Base-by-base conservation (phyloP, 2,113 vertebrate species). In the Odocoileus hemionus region DNA sequence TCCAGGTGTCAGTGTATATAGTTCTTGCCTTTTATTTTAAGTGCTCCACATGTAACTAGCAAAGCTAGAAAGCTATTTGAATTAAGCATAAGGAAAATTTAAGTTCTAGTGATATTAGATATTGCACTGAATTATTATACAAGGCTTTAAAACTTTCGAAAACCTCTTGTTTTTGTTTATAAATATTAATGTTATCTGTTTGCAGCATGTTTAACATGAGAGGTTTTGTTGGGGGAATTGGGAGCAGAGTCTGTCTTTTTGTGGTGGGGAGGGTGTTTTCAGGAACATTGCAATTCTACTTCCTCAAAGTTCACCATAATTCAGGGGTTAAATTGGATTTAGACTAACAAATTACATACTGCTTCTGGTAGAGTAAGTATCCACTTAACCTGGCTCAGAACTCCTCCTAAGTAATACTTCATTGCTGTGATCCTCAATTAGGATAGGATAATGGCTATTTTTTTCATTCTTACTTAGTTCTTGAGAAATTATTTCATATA, bases 401-500 rank as follows among this genome's bases (percentile, higher is more conserved):
- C 89, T 7, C 30, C 30, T 87, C 74, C 45, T 47, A 23, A 61
- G 60, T 83, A 88, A 60, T 26, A 43, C 76, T 96, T 93, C 26
- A n/a, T 86, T 95, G n/a, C 55, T 43, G 14, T 82, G 25, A 87
- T 43, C 85, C 60, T 91, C 96, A 88, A 95, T 88, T 92, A 82
- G 43, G 58, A 57, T 70, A 60, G 94, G 36, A 86, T 83, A 70
- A 79, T 78, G 60, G 47, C 15, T 80, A 39, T 60, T 88, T 94
- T 96, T 91, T 96, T 93, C 47, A 76, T 85, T 93, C 57, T 43
- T 64, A 45, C 70, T 87, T 90, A 61, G 45, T 80, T 87, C 17
- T 92, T 67, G 50, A 30, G 45, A 90, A 97, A 67, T 57, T 45
- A 58, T 87, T 98, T 97, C 23, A 83, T 82, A 39, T 78, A 89